These are phyloP conservation scores for Drosophila nigromelanica DNA, from an alignment of 1,140 invertebrate species.

Conservation along the genomic window DNA sequence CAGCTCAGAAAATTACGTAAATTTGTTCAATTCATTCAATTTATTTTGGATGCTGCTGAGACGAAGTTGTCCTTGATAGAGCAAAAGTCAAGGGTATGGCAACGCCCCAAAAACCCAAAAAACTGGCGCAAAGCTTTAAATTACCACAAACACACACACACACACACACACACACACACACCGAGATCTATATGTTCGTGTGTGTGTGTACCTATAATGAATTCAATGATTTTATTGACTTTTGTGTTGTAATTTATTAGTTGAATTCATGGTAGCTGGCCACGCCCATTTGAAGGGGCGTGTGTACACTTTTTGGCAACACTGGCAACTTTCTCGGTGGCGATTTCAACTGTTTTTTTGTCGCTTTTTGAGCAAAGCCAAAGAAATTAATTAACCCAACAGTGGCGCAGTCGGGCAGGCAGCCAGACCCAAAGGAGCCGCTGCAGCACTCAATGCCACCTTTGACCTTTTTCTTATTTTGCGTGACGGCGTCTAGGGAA, in stretches of 20 bases:
- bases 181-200: background rate
- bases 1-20: conserved; percentile 67
- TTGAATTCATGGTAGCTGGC: conserved; percentile 24
- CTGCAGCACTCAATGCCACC: conserved; percentile 35
- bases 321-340: conserved; percentile 34
- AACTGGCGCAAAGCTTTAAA: conserved; percentile 64
- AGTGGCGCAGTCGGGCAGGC: conserved; percentile 29
- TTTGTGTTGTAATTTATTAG: conserved; percentile 79
- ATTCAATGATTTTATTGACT: conserved; percentile 81
- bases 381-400: conserved; percentile 66
- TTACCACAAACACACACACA: conserved; percentile 49
- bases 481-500: conserved; percentile 11
- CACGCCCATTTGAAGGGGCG: conserved; percentile 52
- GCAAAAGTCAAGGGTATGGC: conserved; percentile 64
- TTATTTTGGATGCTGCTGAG: conserved; percentile 45
- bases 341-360: conserved; percentile 5
- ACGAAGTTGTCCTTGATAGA: conserved; percentile 49
- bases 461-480: conserved; percentile 65
- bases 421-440: conserved; percentile 27
- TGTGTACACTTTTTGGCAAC: conserved; percentile 38
- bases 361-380: conserved; percentile 45
- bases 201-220: conserved; percentile 53
- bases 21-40: conserved; percentile 68
- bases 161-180: conserved; percentile 18
- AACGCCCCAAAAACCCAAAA: conserved; percentile 35